Evolutionary conservation across 2,113 vertebrate species (phyloP), one percentile per base, ranked within the genome.

Genomic region (Scophthalmus maximus): DNA sequence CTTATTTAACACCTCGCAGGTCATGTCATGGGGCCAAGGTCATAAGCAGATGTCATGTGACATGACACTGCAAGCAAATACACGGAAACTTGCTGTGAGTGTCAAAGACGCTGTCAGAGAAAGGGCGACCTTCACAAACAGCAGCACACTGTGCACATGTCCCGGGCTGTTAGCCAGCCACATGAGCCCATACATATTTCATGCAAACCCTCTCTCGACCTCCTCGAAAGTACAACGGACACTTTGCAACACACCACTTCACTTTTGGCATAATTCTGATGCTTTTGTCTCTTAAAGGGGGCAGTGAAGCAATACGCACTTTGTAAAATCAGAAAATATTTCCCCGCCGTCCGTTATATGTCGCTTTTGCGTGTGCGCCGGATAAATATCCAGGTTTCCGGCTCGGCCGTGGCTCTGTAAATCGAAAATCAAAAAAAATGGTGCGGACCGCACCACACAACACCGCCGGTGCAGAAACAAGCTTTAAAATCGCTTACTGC

Each of bases 61-160:
- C 1, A 11, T 59, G 52, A 69, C 62, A 61, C 23, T 65, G 64
- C 9, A 50, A 56, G 58, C 20, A 46, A 67, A 62, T 70, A 66
- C 58, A 46, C 30, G 50, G 72, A 56, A 30, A 11, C 42, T 63
- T 30, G 23, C 49, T 60, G 25, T 40, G 58, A 47, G 65, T 76
- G 61, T 79, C 44, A 52, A 67, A 73, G 68, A 77, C 23, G 40
- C 46, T 73, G 46, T 46, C 32, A 68, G 51, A 77, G 65, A 57
- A n/a, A 42, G 34, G 49, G n/a, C 74, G 83, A 88, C 89, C 84
- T 87, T 83, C 75, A 75, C 66, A 64, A n/a, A 36, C 42, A 6
- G 38, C 58, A 32, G 59, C 6, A 40, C 56, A 27, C 25, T 68
- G 61, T 79, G 75, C 67, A 58, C 74, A 76, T 72, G 59, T 77